Base-by-base conservation (phyloP, 2,888 invertebrate genomes). In the Cheilosia pagana region DNA sequence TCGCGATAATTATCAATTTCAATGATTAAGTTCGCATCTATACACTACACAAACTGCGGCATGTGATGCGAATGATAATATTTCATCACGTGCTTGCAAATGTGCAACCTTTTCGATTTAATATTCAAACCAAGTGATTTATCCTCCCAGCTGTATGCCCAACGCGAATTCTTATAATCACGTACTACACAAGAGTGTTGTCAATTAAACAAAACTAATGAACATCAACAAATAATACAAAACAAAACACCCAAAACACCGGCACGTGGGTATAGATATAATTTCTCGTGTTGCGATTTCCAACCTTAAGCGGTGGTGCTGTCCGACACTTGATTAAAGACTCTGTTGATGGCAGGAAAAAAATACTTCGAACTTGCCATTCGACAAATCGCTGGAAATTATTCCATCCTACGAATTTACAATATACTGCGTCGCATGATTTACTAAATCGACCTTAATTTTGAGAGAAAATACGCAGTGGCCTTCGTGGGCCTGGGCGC, bases 391-490 rank as follows among this genome's bases (percentile, higher is more conserved):
- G 14, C 12, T 21, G 50, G 5, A 50, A 23, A 50, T 25, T 19
- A 60, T 59, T 59, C 41, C 23, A 14, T 39, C 5, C 21, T 39
- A 19, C 14, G 2, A 57, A 39, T 12, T 19, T 23, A 10, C 21
- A 25, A 25, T n/a, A 23, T 1, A 45, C 19, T 10, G 7, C 19
- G 14, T 62, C 1, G 45, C 12, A 45, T 31, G 23, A 19, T 31
- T 45, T 45, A 31, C 28, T 62, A 31, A 19, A 45, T 31, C 48
- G 62, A 48, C 43, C 60, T 25, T 28, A 28, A 60, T 60, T 60
- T 16, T 10, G 14, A 25, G 5, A 28, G 16, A 25, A 60, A 45
- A 28, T 45, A 16, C 43, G 19, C 43, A 16, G 14, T 62, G 31
- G 25, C 31, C 12, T 48, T 45, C 7, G 4, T 25, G 23, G 41